Conservation (phyloP, 2,888 invertebrate species). For the Baronia brevicornis region DNA sequence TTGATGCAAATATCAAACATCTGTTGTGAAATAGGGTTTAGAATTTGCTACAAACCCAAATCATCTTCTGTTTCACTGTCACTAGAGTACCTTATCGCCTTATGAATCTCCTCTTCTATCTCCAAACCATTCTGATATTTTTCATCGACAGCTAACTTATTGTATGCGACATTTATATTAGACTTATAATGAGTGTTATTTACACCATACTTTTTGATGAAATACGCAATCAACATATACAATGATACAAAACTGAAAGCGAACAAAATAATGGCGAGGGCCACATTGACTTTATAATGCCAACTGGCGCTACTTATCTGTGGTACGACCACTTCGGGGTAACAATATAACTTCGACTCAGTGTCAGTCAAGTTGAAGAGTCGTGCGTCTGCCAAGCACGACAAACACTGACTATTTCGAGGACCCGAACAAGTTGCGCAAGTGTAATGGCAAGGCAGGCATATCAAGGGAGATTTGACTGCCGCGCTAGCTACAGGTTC, state of each 20-base stretch:
- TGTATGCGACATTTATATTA: conserved; percentile 51
- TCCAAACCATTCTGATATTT: conserved; percentile 54
- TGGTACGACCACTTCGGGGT: conserved; percentile 59
- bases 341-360: conserved; percentile 65
- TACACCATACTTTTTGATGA: conserved; percentile 35
- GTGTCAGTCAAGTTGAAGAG: conserved; percentile 57
- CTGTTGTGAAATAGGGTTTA: conserved; percentile 40
- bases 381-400: conserved; percentile 80
- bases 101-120: conserved; percentile 59
- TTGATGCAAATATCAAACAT: conserved; percentile 51
- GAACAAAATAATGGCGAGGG: conserved; percentile 48
- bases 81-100: conserved; percentile 54
- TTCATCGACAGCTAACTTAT: conserved; percentile 58
- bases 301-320: conserved; percentile 58
- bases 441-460: conserved; percentile 84
- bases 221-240: conserved; percentile 39
- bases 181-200: conserved; percentile 43
- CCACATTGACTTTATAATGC: conserved; percentile 61
- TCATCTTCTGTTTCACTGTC: conserved; percentile 64
- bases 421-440: conserved; percentile 82
- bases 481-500: conserved; percentile 31
- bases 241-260: conserved; percentile 38
- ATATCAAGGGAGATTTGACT: conserved; percentile 55
- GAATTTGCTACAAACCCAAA: conserved; percentile 51
- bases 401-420: conserved; percentile 79